A percentile compares a stretch with the other conserved stretches of the same genome.
Conservation (phyloP, 2,888 invertebrate genomes). For the Drosophila infuscata region DNA sequence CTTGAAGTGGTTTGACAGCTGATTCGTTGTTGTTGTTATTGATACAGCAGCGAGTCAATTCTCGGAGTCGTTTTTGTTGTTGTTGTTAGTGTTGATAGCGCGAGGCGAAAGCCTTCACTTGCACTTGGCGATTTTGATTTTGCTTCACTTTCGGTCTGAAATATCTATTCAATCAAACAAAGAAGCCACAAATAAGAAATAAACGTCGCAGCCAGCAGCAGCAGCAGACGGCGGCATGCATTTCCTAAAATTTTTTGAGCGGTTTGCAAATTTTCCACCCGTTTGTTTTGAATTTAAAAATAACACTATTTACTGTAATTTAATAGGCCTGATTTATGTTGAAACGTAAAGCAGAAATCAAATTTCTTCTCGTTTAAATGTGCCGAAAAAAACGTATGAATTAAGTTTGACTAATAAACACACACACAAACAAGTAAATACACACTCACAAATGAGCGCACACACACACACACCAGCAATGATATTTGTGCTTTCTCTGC, state of each 20-base stretch:
- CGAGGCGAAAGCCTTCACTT: conserved; percentile 55
- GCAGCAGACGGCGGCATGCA: conserved; percentile 23
- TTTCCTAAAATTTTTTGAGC: conserved; percentile 36
- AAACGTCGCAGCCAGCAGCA: conserved; percentile 10
- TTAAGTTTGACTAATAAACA: conserved; percentile 61
- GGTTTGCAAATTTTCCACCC: conserved; percentile 5
- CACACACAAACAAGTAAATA: conserved; percentile 51
- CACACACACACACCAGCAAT: conserved; percentile 35
- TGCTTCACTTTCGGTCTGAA: conserved; percentile 42
- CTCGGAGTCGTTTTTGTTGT: conserved; percentile 16
- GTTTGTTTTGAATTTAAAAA: neutral
- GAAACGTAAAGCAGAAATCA: conserved; percentile 1
- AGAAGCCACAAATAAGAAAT: conserved; percentile 45
- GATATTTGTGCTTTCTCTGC: conserved; percentile 50
- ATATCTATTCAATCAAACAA: conserved; percentile 48
- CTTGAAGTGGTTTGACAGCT: conserved; percentile 71
- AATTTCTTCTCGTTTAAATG: conserved; percentile 19
- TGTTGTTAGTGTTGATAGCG: conserved; percentile 24
- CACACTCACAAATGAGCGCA: conserved; percentile 17
- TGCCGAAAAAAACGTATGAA: conserved; percentile 49
- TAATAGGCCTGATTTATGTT: neutral
- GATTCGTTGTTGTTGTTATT: conserved; percentile 42
- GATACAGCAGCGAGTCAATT: conserved; percentile 43
- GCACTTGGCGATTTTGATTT: conserved; percentile 39
- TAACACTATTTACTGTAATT: conserved; percentile 9